Percentiles rank a stretch among this genome's conserved stretches.
Conservation (phyloP, 2,113 vertebrate genomes). For the Pyrgilauda ruficollis region DNA sequence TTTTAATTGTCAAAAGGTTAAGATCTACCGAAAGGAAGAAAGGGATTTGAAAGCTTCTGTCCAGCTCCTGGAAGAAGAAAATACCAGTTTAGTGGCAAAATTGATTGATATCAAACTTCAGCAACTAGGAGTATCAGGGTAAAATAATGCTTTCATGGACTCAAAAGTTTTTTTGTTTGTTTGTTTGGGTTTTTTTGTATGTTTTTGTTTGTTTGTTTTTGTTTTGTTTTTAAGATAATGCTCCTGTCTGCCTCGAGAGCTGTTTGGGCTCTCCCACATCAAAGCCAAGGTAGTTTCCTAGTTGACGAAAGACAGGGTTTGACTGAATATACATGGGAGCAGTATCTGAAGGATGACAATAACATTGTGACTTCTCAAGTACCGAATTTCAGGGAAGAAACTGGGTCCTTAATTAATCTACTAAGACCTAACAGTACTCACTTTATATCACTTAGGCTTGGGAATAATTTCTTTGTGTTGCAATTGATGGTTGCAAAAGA, state of each 20-base stretch:
- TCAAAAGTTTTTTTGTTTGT: not conserved
- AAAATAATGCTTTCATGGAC: not conserved
- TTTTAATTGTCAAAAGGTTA: constrained; percentile 65
- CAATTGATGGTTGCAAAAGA: not conserved
- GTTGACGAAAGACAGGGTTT: not conserved
- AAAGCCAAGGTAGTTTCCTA: not conserved
- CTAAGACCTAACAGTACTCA: rapidly evolving
- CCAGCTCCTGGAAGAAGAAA: constrained; percentile 77
- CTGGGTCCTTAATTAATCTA: not conserved
- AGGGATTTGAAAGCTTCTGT: constrained; percentile 64
- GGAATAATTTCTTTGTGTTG: not conserved
- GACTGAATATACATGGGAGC: not conserved
- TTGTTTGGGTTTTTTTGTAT: too few species aligned
- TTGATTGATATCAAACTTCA: constrained; percentile 68
- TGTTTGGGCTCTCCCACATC: not conserved
- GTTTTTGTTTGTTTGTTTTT: too few species aligned
- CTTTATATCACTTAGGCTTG: not conserved
- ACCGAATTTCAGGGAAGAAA: not conserved
- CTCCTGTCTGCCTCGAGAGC: not conserved
- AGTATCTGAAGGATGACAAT: not conserved
- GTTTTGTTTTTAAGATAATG: not conserved
- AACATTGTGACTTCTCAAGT: not conserved
- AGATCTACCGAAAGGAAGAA: constrained; percentile 67
- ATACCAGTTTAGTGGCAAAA: constrained; percentile 70
- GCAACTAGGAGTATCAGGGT: constrained; percentile 72